Conservation (phyloP, 2,888 invertebrate species). For the Callyntrura sp. region DNA sequence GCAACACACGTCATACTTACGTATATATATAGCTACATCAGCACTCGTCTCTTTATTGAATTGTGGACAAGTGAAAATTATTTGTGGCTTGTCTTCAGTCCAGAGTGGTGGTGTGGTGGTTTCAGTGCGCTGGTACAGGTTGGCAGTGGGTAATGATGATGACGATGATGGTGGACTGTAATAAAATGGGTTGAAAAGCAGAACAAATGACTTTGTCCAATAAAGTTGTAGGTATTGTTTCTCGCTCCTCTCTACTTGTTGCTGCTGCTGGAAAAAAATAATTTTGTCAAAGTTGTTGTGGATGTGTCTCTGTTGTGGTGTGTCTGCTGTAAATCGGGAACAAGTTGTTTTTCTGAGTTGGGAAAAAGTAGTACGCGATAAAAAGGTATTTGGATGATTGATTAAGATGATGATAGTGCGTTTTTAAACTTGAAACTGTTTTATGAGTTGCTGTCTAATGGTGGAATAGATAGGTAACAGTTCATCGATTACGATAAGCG, state of each 20-base stretch:
- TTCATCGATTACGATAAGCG: conserved; percentile 9
- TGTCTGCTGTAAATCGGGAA: background rate
- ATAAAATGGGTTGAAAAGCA: conserved; percentile 11
- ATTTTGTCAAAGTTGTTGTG: background rate
- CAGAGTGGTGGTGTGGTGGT: background rate
- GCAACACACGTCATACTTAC: background rate
- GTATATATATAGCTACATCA: background rate
- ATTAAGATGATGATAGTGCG: conserved; percentile 19
- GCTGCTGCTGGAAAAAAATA: conserved; percentile 4
- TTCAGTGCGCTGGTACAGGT: too few relatives aligned
- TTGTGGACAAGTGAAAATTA: conserved; percentile 51
- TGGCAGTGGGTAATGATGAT: background rate
- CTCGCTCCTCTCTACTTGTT: background rate
- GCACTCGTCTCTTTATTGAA: conserved; percentile 33
- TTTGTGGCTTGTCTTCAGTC: conserved; percentile 2
- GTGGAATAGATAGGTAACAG: background rate
- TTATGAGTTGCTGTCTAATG: background rate
- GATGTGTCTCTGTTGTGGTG: background rate
- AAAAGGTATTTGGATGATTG: background rate
- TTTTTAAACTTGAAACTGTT: background rate
- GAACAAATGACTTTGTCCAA: conserved; percentile 19
- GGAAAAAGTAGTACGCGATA: background rate
- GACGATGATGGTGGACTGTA: background rate
- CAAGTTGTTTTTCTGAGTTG: background rate
- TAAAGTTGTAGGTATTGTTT: background rate